Conservation (phyloP, 2,888 invertebrate species). For the Aphrophora alni region DNA sequence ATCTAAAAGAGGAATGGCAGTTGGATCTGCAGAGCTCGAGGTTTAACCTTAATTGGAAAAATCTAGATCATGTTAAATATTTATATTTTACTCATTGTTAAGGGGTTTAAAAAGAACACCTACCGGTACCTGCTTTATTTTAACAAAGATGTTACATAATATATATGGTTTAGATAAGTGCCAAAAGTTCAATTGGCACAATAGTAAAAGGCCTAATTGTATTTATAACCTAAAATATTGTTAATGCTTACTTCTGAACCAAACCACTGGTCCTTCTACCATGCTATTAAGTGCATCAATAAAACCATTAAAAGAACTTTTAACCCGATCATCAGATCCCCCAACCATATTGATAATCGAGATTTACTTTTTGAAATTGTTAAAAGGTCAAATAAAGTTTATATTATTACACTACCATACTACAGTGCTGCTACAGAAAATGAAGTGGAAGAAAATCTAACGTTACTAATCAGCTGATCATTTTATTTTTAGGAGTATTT, state of each 20-base stretch:
- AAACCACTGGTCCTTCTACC: conserved; percentile 73
- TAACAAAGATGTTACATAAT: too few species aligned
- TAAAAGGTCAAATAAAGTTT: neutral
- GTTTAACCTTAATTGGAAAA: too few species aligned
- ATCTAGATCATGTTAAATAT: too few species aligned
- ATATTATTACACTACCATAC: neutral
- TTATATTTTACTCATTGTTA: too few species aligned
- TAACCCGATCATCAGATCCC: neutral
- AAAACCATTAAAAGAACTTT: conserved; percentile 64
- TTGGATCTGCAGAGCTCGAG: too few species aligned
- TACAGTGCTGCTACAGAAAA: neutral
- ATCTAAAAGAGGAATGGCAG: too few species aligned
- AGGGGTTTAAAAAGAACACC: too few species aligned
- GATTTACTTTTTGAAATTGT: neutral
- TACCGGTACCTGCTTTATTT: too few species aligned
- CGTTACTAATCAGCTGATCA: neutral
- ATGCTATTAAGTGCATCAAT: conserved; percentile 62
- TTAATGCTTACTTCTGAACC: conserved; percentile 71
- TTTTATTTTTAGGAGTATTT: too few species aligned
- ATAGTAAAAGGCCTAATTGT: neutral
- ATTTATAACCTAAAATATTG: conserved; percentile 22
- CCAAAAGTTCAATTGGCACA: too few species aligned
- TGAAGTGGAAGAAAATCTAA: neutral
- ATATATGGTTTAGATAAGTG: too few species aligned
- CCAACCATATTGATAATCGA: neutral